Conservation (phyloP, 2,888 invertebrate genomes). For the Ischnura elegans region DNA sequence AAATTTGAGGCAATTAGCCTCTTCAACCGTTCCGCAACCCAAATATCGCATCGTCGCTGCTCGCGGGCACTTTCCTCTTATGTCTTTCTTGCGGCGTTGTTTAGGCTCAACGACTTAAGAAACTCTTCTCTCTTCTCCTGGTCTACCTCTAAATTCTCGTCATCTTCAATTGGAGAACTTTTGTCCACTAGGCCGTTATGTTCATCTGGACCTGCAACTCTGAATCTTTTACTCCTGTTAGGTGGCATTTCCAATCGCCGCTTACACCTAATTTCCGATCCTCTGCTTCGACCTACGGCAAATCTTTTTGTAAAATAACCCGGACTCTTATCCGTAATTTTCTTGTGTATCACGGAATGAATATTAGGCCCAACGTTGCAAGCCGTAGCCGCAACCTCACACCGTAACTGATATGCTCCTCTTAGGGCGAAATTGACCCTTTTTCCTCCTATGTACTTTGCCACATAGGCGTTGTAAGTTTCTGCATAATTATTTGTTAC, state of each 20-base stretch:
- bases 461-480: constrained; percentile 53
- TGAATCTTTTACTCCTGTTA: background rate
- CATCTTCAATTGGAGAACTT: background rate
- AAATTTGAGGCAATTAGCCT: background rate
- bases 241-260: background rate
- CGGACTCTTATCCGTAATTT: background rate
- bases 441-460: constrained; percentile 68
- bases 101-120: background rate
- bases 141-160: background rate
- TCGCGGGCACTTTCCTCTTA: background rate
- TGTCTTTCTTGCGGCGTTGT: background rate
- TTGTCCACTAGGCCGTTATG: background rate
- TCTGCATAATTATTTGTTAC: constrained; percentile 68
- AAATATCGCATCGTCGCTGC: background rate
- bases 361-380: background rate
- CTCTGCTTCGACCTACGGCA: background rate
- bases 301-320: background rate
- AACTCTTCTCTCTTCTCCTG: background rate
- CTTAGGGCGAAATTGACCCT: constrained; percentile 68
- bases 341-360: background rate
- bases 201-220: background rate
- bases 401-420: constrained; percentile 59
- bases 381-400: background rate
- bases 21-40: background rate
- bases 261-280: background rate